Base-by-base conservation (phyloP, 2,888 invertebrate genomes). In the Apodemia mormo region DNA sequence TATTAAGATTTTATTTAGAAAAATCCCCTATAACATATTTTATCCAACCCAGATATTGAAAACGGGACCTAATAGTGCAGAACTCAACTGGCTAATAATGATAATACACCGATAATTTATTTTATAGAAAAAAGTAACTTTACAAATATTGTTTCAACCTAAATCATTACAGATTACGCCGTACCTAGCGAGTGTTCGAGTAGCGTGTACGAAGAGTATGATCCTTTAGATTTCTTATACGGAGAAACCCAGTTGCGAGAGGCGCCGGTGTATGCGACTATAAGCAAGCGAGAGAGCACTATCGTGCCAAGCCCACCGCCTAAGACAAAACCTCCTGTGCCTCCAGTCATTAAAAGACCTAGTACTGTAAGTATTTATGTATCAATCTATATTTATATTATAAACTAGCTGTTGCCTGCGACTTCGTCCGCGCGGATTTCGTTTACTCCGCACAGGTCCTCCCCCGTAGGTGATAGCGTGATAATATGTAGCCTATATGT, bases 161-260 rank as follows among this genome's bases (percentile, higher is more conserved):
- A 10, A 37, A 30, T 37, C 1, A 61, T 61, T 61, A 61, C 81
- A 91, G 93, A 91, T 74, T 88, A 93, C 76, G 87, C 85, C 67
- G 85, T 81, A 1, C 86, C 85, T 1, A 93, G 93, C 73, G 90
- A 92, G 73, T 82, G 90, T 69, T 88, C 92, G 0, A 87, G 90
- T 72, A 93, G 92, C 69, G 92, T 94, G 70, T 94, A 94, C 71
- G 93, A 93, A 75, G 93, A 92, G 77, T 94, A 92, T 77, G 93
- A 94, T 73, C 94, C 94, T 0, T 74, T 94, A 68, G 94, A 93
- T 76, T 93, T 93, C 66, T 74, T 94, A 56, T 93, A 94, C 73
- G 93, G 93, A 3, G 93, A 93, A 84, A 93, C 92, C 65, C 90
- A 90, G 81, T 82, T 92, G 84, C 87, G 92, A 66, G 94, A 94